Base-by-base conservation (phyloP, 2,113 vertebrate genomes). In the Corythoichthys intestinalis region DNA sequence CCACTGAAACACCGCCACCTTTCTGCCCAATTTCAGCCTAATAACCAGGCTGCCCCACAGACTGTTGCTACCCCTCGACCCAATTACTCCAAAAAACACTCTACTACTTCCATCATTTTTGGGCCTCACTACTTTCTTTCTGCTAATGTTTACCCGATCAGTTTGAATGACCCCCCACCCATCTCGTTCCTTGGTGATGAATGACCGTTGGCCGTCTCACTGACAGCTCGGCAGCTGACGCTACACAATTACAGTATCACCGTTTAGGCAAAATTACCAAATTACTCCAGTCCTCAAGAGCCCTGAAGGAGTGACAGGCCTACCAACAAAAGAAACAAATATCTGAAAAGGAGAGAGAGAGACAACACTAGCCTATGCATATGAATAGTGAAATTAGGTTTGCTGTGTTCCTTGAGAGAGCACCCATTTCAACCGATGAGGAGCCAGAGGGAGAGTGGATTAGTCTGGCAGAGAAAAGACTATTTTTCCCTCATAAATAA, bases 221-320 rank as follows among this genome's bases (percentile, higher is more conserved):
- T 90, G 86, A 91, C 89, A 94, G 79, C 74, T 77, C 59, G 80
- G 75, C 91, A 92, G 86, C 91, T 91, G 89, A 89, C 87, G 91
- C 90, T 87, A 89, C 81, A 78, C 73, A 76, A 93, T 92, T 91
- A 90, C 69, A 86, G 84, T 66, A 91, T 90, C 76, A 84, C 82
- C 83, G 62, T 92, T 92, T 89, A 92, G 86, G 76, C 81, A 87
- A 91, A 93, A 93, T 93, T 90, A 90, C 91, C 91, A 87, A 92
- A 91, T 82, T 85, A 90, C 78, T 79, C 65, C 69, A 77, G 83
- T 72, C 70, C 89, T 89, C 80, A 76, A 79, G 79, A 80, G 84
- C 81, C 83, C 72, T 68, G 67, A 76, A 81, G 67, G 12, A 92
- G 67, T 90, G 89, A 84, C 86, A 87, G 81, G 84, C 82, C 77